These are phyloP conservation scores for Drosophila quadrilineata DNA, from an alignment of 1,140 invertebrate genomes.

Conservation along the genomic window DNA sequence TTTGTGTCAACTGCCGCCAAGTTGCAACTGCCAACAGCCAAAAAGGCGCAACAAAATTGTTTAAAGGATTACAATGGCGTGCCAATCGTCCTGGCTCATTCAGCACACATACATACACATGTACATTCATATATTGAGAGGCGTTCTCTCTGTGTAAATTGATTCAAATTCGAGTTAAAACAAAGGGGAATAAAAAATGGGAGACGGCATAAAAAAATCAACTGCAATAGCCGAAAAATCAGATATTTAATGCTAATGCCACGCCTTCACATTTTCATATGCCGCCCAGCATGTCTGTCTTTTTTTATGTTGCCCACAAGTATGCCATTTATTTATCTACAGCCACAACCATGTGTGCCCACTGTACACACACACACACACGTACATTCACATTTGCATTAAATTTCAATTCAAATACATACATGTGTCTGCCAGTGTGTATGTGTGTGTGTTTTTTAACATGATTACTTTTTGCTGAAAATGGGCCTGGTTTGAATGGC, in stretches of 20 bases:
- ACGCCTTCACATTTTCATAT: constrained; percentile 29
- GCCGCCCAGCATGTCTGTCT: too few species aligned
- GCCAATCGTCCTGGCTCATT: not conserved
- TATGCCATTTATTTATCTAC: constrained; percentile 51
- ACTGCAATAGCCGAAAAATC: constrained; percentile 12
- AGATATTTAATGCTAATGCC: constrained; percentile 45
- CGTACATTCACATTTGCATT: constrained; percentile 59
- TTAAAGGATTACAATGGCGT: constrained; percentile 14
- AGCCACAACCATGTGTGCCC: not conserved
- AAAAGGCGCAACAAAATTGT: constrained; percentile 28
- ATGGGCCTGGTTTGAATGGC: constrained; percentile 11
- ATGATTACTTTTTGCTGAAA: constrained; percentile 43
- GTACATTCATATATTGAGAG: not conserved
- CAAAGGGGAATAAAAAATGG: not conserved
- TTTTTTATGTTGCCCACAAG: constrained; percentile 26
- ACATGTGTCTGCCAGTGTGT: too few species aligned
- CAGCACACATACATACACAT: not conserved
- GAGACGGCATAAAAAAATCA: constrained; percentile 8
- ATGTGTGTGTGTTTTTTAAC: constrained; percentile 23
- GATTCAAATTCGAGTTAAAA: constrained; percentile 35
- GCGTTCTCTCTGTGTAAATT: constrained; percentile 40
- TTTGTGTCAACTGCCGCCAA: constrained; percentile 49
- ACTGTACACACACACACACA: not conserved
- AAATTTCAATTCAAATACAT: constrained; percentile 74
- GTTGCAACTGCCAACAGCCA: constrained; percentile 43